These are phyloP conservation scores for Torymus tubicola DNA, from an alignment of 2,888 invertebrate genomes.

Conservation along the genomic window DNA sequence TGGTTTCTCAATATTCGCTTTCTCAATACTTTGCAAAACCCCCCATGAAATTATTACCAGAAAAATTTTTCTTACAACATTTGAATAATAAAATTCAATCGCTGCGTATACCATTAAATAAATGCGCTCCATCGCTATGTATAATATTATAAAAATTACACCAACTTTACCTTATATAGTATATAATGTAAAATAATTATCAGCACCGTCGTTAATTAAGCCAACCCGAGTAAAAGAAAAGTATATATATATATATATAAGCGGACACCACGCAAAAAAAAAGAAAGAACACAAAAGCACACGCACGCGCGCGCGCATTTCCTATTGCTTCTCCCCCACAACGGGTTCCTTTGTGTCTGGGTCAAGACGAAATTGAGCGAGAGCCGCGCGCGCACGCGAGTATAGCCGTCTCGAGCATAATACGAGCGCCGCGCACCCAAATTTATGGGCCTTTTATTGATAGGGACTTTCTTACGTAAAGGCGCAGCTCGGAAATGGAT, in stretches of 20 bases:
- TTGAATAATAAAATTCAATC: too few species aligned
- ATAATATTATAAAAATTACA: constrained; percentile 12
- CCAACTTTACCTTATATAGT: neutral
- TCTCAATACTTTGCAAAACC: too few species aligned
- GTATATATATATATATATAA: neutral
- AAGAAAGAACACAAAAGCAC: constrained; percentile 38
- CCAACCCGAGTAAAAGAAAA: neutral
- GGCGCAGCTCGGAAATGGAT: too few species aligned
- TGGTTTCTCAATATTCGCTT: too few species aligned
- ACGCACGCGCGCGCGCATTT: constrained; percentile 42
- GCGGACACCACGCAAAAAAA: neutral
- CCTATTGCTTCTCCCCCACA: constrained; percentile 37
- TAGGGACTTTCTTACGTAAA: too few species aligned
- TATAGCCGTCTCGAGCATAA: constrained; percentile 20
- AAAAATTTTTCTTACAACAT: too few species aligned
- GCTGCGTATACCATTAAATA: too few species aligned
- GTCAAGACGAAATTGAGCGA: constrained; percentile 46
- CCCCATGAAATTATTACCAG: too few species aligned
- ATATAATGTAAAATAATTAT: constrained; percentile 26
- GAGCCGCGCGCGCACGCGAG: neutral
- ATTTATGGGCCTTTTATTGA: constrained; percentile 39
- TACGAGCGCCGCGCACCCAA: constrained; percentile 30
- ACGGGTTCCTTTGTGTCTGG: constrained; percentile 49
- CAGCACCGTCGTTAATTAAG: constrained; percentile 31
- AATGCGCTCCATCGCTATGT: neutral